These are phyloP conservation scores for Gulo gulo DNA, from an alignment of 2,113 vertebrate genomes.

Conservation along the genomic window DNA sequence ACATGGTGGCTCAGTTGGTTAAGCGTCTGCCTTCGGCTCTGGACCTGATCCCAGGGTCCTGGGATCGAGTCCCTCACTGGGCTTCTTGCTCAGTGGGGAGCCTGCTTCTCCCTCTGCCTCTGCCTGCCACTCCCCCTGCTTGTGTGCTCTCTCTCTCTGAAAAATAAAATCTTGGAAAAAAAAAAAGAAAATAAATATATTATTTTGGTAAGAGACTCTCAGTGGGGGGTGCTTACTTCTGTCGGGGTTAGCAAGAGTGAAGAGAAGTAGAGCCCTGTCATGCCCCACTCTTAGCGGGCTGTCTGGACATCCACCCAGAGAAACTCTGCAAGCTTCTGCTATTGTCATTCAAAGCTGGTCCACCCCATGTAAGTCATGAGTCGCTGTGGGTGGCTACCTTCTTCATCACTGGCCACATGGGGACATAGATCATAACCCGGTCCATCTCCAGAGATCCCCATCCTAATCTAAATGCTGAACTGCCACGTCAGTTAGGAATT, in stretches of 20 bases:
- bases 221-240: too few species aligned
- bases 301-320: not conserved
- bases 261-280: not conserved
- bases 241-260: not conserved
- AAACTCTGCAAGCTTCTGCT: not conserved
- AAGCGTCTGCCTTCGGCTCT: not conserved
- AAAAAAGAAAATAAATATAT: too few species aligned
- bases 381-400: not conserved
- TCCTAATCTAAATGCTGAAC: not conserved
- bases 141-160: too few species aligned
- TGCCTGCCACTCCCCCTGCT: too few species aligned
- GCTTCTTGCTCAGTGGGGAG: not conserved
- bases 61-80: not conserved
- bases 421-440: not conserved
- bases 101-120: too few species aligned
- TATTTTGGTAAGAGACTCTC: not conserved
- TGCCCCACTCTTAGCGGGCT: not conserved
- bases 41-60: not conserved
- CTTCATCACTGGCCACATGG: not conserved
- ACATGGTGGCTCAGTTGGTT: not conserved
- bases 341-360: fast-evolving
- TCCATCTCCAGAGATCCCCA: not conserved
- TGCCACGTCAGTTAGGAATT: not conserved
- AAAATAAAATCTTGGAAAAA: too few species aligned
- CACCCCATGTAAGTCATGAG: not conserved